Evolutionary conservation across 2,888 invertebrate species (phyloP), one percentile per base, ranked within the genome.

Genomic region (Flabesymbios commensalis): DNA sequence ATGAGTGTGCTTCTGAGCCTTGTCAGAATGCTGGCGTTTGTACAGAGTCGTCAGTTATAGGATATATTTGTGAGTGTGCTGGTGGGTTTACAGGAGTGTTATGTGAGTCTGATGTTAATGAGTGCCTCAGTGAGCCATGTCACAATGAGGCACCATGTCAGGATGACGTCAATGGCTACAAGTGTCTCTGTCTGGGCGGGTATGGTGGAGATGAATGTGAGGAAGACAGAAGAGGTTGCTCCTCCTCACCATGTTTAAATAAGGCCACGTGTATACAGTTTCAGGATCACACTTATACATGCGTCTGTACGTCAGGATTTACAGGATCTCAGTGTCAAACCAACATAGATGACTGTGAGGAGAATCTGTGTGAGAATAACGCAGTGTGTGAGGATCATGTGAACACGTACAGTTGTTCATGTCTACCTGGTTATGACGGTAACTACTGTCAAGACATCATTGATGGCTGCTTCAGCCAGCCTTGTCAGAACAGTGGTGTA

Each of bases 1-100:
- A 94, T 83, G 94, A 94, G 82, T 94, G 94, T 79, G 1, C 3
- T 4, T 52, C 69, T 39, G 51, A 56, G 24, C 61, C 68, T 32
- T 72, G 71, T 59, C 52, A 42, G 7, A 69, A 66, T 47, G 57
- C 61, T 17, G 67, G 60, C 3, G 49, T 45, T 1, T 67, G 67
- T 47, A 32, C 29, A 2, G 64, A 66, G 14, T 45, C 24, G 4
- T 29, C 26, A 17, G 32, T 3, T 24, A 7, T 48, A 19, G 72
- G 53, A 63, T 59, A 10, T 74, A 96, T 84, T 92, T 65, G 61
- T 52, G 17, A 10, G 3, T 69, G 69, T 66, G 59, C 67, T 19
- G 67, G 72, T 28, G 81, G 79, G 26, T 79, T 72, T 60, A 70
- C 71, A 10, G 81, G 79, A 3, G 49, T 57, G n/a, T 63, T 64